Conservation (phyloP, 2,113 vertebrate genomes). For the Trichechus manatus region DNA sequence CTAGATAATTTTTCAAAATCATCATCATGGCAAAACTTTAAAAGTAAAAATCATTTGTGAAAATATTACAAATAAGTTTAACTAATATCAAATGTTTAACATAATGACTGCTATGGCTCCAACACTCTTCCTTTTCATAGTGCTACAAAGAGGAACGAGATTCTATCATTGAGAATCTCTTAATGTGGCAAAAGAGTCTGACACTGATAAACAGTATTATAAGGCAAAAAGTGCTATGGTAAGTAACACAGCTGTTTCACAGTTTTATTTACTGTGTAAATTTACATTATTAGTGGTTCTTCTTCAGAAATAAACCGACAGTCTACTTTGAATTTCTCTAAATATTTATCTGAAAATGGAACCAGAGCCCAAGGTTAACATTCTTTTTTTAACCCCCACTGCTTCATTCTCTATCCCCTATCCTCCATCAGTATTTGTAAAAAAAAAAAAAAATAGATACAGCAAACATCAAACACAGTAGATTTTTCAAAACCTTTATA, state of each 20-base stretch:
- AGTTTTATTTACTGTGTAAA: neutral
- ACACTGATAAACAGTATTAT: neutral
- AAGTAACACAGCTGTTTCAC: neutral
- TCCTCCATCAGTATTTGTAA: neutral
- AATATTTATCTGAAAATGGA: slow-evolving; percentile 51
- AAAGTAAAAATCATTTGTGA: neutral
- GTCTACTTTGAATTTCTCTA: slow-evolving; percentile 27
- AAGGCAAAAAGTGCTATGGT: neutral
- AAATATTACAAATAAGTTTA: neutral
- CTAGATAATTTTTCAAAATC: slow-evolving; percentile 11
- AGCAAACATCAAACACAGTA: neutral
- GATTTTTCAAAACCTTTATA: neutral
- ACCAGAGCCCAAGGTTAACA: neutral
- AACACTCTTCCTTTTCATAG: neutral
- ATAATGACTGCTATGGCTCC: neutral
- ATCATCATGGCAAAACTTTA: neutral
- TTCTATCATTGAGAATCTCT: neutral
- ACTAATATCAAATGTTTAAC: neutral
- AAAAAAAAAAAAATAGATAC: neutral
- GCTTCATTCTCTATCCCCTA: neutral
- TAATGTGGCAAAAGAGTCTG: neutral
- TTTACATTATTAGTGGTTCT: neutral
- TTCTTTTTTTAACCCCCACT: neutral
- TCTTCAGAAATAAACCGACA: neutral
- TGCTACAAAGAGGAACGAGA: neutral